Evolutionary conservation across 2,888 invertebrate genomes (phyloP), one percentile per base, ranked within the genome.

Genomic region (Nephrotoma appendiculata): DNA sequence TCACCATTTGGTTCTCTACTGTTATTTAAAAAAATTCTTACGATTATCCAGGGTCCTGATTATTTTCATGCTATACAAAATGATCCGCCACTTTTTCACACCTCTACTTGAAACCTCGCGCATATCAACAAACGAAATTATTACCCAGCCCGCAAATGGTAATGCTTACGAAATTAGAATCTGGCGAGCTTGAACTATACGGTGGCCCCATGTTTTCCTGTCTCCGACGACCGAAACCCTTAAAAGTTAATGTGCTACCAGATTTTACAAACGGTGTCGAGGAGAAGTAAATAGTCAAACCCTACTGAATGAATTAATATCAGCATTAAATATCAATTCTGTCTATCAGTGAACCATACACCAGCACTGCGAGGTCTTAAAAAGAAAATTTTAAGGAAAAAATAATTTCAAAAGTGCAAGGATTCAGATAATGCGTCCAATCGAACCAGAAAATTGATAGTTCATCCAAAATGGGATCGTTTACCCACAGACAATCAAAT

Each of bases 321-420:
- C 9, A 92, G 93, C 57, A 92, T 94, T 87, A 93, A 93, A 87
- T 90, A 92, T 43, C 94, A 93, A 87, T 95, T 95, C 89, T 93
- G 93, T 87, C 92, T 99, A 19, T 95, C 95, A 86, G 93, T 99
- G 86, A 99, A 98, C 90, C 99, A 99, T 91, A 98, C 99, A 0
- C 99, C 99, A 0, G 94, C 95, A 89, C 92, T 99, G 52, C 93
- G 97, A 86, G 98, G 98, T 0, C 90, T 96, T 48, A 93, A 96
- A 88, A 98, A 97, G 88, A 93, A 93, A 88, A 91, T 95, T 1
- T n/a, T n/a, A n/a, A n/a, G n/a, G n/a, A n/a, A n/a, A n/a, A n/a
- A n/a, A n/a, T n/a, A n/a, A 93, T 97, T 57, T 98, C 99, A 0
- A 90, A 91, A 86, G 93, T 94, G 9, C 93, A 94, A 89, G 92